Base-by-base conservation (phyloP, 1,140 invertebrate species). In the Calliphora vicina region DNA sequence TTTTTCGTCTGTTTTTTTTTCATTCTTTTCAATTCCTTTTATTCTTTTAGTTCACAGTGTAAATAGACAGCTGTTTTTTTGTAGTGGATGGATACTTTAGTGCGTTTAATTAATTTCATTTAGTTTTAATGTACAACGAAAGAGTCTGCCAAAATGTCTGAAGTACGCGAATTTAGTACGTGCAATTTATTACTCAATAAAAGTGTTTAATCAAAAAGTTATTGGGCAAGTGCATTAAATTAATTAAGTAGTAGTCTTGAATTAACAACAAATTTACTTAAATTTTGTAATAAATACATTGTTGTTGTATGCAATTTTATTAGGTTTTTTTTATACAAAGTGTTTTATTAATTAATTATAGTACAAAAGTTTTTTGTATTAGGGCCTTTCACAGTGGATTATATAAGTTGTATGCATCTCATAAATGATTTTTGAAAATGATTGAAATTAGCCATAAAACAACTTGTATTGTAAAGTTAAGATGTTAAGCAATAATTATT, bases 61-160 rank as follows among this genome's bases (percentile, higher is more conserved):
- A 76, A 73, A 76, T 76, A 20, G 73, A 76, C 29, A 76, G 73
- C 29, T 76, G 17, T 76, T 76, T 67, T 73, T 25, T 25, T 23
- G 5, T 35, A 50, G 29, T 17, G 9, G 12, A 15, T 35, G 10
- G 73, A 17, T 50, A 17, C 45, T 74, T 76, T 42, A 76, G 73
- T 76, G 73, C 73, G 73, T 42, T 76, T 76, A 76, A 76, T 76
- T 76, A 42, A 42, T n/a, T 76, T 76, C 29, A 76, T 76, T 76
- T 29, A 76, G 25, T 76, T 76, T 76, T 76, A 76, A 42, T 76
- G 13, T 10, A 42, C n/a, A 42, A 42, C 2, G 2, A 43, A 15
- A 20, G 17, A 43, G 29, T 76, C 13, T 76, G 73, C 73, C 73
- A 76, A 76, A 76, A 42, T 76, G 73, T 42, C 17, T 76, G 17